A percentile compares a stretch with the other conserved stretches of the same genome.
Evolutionary conservation across 2,888 invertebrate species (phyloP).

Genomic region (Ectemnius lituratus): DNA sequence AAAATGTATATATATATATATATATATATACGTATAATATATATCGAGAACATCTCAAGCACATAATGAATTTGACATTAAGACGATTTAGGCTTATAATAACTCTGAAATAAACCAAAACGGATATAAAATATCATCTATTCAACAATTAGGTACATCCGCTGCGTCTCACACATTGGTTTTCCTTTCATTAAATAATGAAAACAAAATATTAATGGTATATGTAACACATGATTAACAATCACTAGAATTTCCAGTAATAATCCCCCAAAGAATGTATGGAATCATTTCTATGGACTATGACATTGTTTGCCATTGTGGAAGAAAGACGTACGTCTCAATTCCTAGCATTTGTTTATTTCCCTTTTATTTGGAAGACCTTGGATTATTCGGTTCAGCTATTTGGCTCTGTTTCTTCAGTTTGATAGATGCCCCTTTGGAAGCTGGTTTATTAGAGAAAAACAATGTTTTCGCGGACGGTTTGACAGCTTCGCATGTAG

Average conservation of each 20-base stretch:
- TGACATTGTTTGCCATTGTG: constrained; percentile 11
- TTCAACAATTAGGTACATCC: neutral
- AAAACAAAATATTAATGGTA: constrained; percentile 2
- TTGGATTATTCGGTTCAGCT: constrained; percentile 60
- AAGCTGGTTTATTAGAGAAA: constrained; percentile 59
- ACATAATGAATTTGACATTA: neutral
- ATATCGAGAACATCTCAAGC: constrained; percentile 4
- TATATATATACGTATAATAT: constrained; percentile 10
- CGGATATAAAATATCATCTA: neutral
- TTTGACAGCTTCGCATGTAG: constrained; percentile 25
- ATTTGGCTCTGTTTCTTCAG: constrained; percentile 52
- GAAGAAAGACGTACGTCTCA: neutral
- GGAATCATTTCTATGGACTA: neutral
- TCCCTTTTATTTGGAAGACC: constrained; percentile 57
- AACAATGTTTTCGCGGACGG: constrained; percentile 34
- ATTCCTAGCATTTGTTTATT: constrained; percentile 40
- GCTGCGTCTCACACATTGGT: neutral
- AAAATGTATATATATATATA: neutral
- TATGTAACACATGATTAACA: neutral
- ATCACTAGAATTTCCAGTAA: neutral
- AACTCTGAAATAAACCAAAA: too few relatives aligned
- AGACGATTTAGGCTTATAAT: neutral
- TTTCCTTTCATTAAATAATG: neutral
- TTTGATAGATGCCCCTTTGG: constrained; percentile 49
- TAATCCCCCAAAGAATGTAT: neutral